phyloP scores from a whole-genome alignment of 2,113 vertebrate species.

The Alces alces region DNA sequence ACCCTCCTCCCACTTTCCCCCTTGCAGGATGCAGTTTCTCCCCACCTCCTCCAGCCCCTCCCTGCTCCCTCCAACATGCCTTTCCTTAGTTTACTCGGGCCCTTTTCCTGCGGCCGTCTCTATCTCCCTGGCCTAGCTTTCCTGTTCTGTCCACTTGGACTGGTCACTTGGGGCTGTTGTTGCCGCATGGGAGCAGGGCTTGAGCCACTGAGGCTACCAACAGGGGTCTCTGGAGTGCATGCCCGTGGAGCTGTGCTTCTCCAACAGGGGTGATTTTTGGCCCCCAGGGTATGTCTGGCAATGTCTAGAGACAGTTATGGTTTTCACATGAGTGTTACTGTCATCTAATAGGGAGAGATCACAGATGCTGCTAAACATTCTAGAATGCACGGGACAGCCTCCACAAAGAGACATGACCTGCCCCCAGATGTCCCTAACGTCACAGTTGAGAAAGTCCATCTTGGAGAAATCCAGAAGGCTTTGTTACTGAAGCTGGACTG shows the following conservation, averaged over 20 bases:
- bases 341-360: neutral
- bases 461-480: neutral
- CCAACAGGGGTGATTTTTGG: neutral
- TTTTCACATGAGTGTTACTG: neutral
- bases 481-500: neutral
- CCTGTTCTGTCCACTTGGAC: neutral
- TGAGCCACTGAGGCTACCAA: neutral
- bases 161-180: neutral
- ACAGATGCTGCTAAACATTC: neutral
- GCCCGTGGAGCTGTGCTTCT: neutral
- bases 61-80: neutral
- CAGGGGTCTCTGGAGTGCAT: fast-evolving
- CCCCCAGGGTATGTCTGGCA: neutral
- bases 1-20: neutral
- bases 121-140: neutral
- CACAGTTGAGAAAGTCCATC: fast-evolving
- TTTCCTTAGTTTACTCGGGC: neutral
- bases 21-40: neutral
- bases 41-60: no score
- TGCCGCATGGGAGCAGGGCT: neutral
- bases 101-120: neutral
- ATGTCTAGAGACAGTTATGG: neutral
- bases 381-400: neutral
- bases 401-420: neutral
- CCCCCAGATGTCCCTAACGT: fast-evolving